Evolutionary conservation across 2,888 invertebrate genomes (phyloP).

Genomic region (Hedychridium roseum): DNA sequence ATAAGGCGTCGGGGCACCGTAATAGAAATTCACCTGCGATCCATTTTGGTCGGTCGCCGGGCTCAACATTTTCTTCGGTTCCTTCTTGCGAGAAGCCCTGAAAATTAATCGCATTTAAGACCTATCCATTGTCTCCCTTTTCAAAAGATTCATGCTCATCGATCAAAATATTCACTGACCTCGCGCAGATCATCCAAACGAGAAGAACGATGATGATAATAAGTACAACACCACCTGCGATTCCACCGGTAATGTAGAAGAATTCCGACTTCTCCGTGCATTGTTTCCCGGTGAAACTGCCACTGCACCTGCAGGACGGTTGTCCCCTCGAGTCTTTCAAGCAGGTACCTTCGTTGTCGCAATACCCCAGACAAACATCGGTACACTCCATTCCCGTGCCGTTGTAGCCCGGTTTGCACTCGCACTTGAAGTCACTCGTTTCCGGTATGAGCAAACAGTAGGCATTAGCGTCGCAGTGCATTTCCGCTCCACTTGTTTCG

Average conservation of each 20-base stretch:
- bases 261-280: slow-evolving; percentile 94
- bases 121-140: background rate
- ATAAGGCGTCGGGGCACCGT: slow-evolving; percentile 93
- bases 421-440: slow-evolving; percentile 86
- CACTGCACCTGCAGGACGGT: slow-evolving; percentile 88
- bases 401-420: slow-evolving; percentile 93
- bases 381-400: slow-evolving; percentile 83
- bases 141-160: background rate
- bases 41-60: slow-evolving; percentile 91
- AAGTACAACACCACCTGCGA: slow-evolving; percentile 92
- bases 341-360: slow-evolving; percentile 90
- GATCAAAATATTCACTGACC: slow-evolving; percentile 67
- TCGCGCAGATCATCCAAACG: slow-evolving; percentile 97
- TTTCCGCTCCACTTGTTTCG: slow-evolving; percentile 81
- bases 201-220: slow-evolving; percentile 91
- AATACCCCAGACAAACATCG: slow-evolving; percentile 86
- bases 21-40: slow-evolving; percentile 95
- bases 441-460: slow-evolving; percentile 85
- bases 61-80: slow-evolving; percentile 89
- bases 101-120: background rate
- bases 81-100: slow-evolving; percentile 85
- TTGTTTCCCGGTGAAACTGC: slow-evolving; percentile 89
- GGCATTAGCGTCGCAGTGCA: slow-evolving; percentile 88
- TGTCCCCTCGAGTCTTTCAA: slow-evolving; percentile 84
- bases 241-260: slow-evolving; percentile 93